A percentile compares a stretch with the other conserved stretches of the same genome.
Conservation (phyloP, 2,888 invertebrate genomes). For the Drosophila testacea region DNA sequence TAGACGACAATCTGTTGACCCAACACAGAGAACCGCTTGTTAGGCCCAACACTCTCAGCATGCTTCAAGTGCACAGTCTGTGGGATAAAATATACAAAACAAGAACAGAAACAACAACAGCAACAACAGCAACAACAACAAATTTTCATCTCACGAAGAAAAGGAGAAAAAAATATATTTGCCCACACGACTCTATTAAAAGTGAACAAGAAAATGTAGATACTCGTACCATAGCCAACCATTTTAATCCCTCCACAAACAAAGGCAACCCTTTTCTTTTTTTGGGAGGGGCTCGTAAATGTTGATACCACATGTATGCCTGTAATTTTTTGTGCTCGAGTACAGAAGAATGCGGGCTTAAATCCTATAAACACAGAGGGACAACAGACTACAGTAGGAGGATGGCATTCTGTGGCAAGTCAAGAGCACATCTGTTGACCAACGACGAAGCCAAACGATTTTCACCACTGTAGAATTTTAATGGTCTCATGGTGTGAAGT, state of each 20-base stretch:
- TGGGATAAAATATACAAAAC: constrained; percentile 32
- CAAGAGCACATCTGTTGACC: constrained; percentile 63
- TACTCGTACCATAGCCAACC: constrained; percentile 31
- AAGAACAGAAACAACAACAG: constrained; percentile 11
- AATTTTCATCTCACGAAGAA: constrained; percentile 28
- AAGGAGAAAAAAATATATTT: constrained; percentile 48
- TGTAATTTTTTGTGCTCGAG: constrained; percentile 34
- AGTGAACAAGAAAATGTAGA: constrained; percentile 62
- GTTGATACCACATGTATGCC: constrained; percentile 38
- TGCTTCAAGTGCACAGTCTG: constrained; percentile 34
- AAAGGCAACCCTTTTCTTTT: constrained; percentile 40
- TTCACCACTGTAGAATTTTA: constrained; percentile 59
- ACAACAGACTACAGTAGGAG: background rate
- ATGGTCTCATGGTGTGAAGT: constrained; percentile 61
- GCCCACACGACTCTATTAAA: constrained; percentile 61
- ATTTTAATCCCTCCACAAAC: constrained; percentile 59
- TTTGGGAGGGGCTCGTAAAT: constrained; percentile 12
- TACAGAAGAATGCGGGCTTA: constrained; percentile 51
- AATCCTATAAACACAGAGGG: constrained; percentile 37
- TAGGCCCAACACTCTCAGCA: constrained; percentile 42
- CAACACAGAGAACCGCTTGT: constrained; percentile 41
- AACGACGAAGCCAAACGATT: constrained; percentile 34
- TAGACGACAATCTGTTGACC: constrained; percentile 38
- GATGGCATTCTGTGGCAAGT: constrained; percentile 46
- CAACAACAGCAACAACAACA: constrained; percentile 2